phyloP scores from a whole-genome alignment of 64 coral and sea anemone genomes.

The Catalaphyllia jardinei region DNA sequence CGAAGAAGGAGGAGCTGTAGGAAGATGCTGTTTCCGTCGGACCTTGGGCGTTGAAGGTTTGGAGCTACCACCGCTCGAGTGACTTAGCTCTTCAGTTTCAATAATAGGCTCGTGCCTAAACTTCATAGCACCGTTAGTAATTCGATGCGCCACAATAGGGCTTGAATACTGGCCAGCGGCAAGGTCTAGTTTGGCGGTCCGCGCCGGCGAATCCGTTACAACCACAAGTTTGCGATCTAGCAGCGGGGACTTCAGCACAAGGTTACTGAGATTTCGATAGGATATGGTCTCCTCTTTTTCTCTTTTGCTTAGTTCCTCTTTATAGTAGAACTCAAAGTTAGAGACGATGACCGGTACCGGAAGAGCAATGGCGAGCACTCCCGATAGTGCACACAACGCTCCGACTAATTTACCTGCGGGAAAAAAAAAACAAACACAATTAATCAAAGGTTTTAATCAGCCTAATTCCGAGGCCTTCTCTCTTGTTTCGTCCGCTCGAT shows the following conservation, averaged over 20 bases:
- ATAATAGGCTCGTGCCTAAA: conserved; percentile 24
- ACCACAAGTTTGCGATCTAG: conserved; percentile 21
- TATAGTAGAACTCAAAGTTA: conserved; percentile 96
- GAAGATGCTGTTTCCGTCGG: not conserved
- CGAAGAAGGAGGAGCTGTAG: not conserved
- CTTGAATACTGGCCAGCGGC: not conserved
- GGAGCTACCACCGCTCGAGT: conserved; percentile 11
- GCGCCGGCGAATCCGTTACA: not conserved
- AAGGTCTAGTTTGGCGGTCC: conserved; percentile 1
- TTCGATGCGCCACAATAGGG: conserved; percentile 11
- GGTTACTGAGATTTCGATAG: conserved; percentile 47
- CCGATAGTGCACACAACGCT: conserved; percentile 78
- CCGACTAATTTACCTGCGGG: conserved; percentile 84
- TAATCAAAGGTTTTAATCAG: too few species aligned
- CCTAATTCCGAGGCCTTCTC: too few species aligned
- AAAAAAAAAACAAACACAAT: not conserved
- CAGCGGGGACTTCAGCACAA: conserved; percentile 45
- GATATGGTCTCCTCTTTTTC: conserved; percentile 28
- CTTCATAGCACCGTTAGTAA: conserved; percentile 64
- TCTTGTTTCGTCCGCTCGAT: too few species aligned
- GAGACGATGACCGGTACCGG: conserved; percentile 91
- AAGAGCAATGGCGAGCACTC: conserved; percentile 80
- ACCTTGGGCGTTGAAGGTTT: conserved; percentile 15
- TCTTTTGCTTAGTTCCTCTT: conserved; percentile 60
- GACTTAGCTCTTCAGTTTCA: conserved; percentile 44